Evolutionary conservation across 30 jellyfish, hydroid and myxozoan genomes (phyloP), one percentile per base, ranked within the genome.

Genomic region (Aurelia sp.): DNA sequence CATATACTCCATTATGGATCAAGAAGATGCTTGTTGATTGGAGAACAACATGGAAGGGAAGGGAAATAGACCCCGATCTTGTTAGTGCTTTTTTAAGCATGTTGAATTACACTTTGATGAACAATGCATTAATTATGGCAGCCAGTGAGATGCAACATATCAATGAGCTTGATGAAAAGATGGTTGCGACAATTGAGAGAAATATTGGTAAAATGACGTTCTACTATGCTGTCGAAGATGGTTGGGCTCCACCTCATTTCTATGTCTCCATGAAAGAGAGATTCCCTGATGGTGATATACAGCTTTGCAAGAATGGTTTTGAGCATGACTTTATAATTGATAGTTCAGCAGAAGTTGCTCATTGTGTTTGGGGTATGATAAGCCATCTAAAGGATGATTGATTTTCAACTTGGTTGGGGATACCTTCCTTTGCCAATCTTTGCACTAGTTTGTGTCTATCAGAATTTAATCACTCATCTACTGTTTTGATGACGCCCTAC

Each of bases 261-360:
- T 91, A 91, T 59, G 58, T 78, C 38, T 53, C 84, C 27, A 85
- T 91, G 96, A 85, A 70, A 50, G 89, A 86, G 57, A 85, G 88
- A 58, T 91, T 85, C 70, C 98, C 98, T 20, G 74, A 77, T 30
- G 97, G 86, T 17, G 97, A 91, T 65, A 86, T 86, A 18, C 84
- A 93, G 3, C 83, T 85, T 20, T 86, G 98, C 47, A 66, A 61
- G 52, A 64, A 81, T 44, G 93, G 89, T 10, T 91, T 68, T 74
- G 88, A 74, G 18, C 98, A 91, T 81, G 98, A 91, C 81, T 91
- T 91, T 79, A 97, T 91, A n/a, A 86, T 91, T 24, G 98, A 91
- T 51, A 76, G 89, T 40, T 91, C 98, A 9, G 90, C 80, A 40
- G 95, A 73, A 4, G 98, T 91, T 15, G 98, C 98, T 11, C 82